Evolutionary conservation across 2,113 vertebrate genomes (phyloP).

Genomic region (Oostethus manadensis): DNA sequence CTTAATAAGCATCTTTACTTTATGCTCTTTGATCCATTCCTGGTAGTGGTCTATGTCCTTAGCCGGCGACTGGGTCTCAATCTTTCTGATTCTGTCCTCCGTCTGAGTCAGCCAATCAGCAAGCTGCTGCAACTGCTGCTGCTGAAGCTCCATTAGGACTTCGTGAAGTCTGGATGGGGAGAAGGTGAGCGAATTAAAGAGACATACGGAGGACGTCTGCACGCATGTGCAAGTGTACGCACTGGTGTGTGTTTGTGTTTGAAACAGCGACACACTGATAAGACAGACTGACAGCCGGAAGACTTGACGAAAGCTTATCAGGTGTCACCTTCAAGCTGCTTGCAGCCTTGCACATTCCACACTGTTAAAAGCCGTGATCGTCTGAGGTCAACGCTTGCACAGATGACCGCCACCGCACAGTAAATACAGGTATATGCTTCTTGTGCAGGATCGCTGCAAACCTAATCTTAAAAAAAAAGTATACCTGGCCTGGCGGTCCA

Average conservation of each 20-base stretch:
- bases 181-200: neutral
- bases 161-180: constrained; percentile 83
- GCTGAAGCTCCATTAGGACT: constrained; percentile 92
- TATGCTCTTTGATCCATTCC: constrained; percentile 85
- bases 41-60: constrained; percentile 78
- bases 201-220: too few relatives aligned
- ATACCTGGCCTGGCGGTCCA: constrained; percentile 93
- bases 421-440: neutral
- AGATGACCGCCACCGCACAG: neutral
- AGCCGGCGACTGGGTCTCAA: constrained; percentile 73
- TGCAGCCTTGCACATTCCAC: constrained; percentile 25
- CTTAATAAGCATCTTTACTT: constrained; percentile 56
- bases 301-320: constrained; percentile 15
- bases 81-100: constrained; percentile 86
- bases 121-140: constrained; percentile 89
- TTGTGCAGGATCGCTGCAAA: neutral
- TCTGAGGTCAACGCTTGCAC: constrained; percentile 6
- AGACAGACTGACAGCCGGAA: constrained; percentile 19
- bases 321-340: constrained; percentile 23
- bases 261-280: constrained; percentile 52
- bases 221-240: too few relatives aligned
- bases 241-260: neutral
- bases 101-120: constrained; percentile 87
- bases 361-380: constrained; percentile 14
- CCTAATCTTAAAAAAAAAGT: neutral